phyloP scores from a whole-genome alignment of 2,888 invertebrate genomes.

The Thumatha senex region DNA sequence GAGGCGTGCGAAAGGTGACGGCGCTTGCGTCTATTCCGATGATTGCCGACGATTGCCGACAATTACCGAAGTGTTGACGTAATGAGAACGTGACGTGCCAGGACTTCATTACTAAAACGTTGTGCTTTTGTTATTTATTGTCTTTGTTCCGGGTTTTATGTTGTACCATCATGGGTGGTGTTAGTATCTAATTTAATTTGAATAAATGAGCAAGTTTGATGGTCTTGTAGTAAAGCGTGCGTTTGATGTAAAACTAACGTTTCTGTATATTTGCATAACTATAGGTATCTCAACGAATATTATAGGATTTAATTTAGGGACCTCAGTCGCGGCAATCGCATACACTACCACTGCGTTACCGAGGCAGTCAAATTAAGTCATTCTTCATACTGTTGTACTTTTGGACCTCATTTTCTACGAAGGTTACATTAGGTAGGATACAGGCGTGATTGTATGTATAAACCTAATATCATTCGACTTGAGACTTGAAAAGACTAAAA shows the following conservation, averaged over 20 bases:
- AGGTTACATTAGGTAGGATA: no score
- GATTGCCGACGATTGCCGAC: constrained; percentile 33
- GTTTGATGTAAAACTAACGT: background rate
- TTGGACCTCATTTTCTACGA: no score
- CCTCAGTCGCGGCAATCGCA: no score
- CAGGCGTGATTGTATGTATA: no score
- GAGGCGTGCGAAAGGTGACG: constrained; percentile 54
- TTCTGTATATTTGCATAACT: background rate
- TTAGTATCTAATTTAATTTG: constrained; percentile 1
- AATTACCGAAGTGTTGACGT: constrained; percentile 38
- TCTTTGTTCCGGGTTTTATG: constrained; percentile 4
- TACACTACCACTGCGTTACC: no score
- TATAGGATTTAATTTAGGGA: no score
- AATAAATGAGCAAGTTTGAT: background rate
- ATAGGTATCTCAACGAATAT: background rate
- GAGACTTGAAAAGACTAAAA: no score
- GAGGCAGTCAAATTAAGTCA: no score
- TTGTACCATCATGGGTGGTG: constrained; percentile 6
- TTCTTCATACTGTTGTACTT: no score
- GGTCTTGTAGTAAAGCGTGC: background rate
- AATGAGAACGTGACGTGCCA: constrained; percentile 22
- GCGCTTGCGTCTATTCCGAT: constrained; percentile 15
- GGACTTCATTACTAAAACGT: background rate
- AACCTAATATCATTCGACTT: no score
- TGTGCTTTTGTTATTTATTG: constrained; percentile 3